Base-by-base conservation (phyloP, 2,113 vertebrate genomes). In the Cottus gobio region DNA sequence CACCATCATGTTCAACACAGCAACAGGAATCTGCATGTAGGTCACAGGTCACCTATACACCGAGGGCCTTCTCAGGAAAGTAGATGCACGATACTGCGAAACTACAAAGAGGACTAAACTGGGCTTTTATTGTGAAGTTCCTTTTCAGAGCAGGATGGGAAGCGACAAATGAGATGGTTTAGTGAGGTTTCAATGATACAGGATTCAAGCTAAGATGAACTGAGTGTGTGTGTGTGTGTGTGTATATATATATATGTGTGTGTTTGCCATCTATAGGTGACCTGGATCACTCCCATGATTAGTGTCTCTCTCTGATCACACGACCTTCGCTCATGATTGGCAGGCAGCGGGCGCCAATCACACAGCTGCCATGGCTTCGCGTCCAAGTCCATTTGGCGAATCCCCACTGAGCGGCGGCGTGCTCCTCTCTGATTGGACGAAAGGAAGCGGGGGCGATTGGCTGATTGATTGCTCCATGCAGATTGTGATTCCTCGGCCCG, bases 401-500 rank as follows among this genome's bases (percentile, higher is more conserved):
- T 39, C 71, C 71, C 52, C 72, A 44, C 72, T 18, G 54, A 75
- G 74, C 78, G 42, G 22, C 2, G 62, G 42, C 26, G 62, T 68
- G 46, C 52, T 88, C 83, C 56, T 71, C 82, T 83, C 42, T 70
- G 80, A 89, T 64, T 80, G 83, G 88, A 83, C 36, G 68, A 84
- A 34, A 84, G 78, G 74, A 82, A 77, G 65, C 15, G 44, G 70
- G 70, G 71, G 34, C 42, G 73, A 87, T 90, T 84, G 85, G 79
- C 74, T 83, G 79, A 83, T 71, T 83, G 89, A 86, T 91, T 89
- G 90, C 90, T 93, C 86, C 93, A 93, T 94, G 93, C 93, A 92
- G 84, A 90, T 84, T 82, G 88, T 83, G 77, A 64, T 80, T 79
- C 15, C 70, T 80, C 75, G 64, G 78, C 84, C 83, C 39, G 30